Conservation (phyloP, 2,113 vertebrate genomes). For the Cricetomys ansorgei region DNA sequence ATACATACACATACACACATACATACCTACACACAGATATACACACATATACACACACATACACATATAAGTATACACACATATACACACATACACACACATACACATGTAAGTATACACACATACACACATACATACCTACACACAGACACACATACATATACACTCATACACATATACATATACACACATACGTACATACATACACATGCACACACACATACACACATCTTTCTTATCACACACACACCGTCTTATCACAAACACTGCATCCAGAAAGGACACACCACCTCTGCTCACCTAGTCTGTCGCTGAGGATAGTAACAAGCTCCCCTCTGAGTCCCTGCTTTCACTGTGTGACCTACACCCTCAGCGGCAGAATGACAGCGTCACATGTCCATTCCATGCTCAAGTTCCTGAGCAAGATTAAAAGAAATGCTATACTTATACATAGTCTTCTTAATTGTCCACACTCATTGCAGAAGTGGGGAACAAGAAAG, state of each 20-base stretch:
- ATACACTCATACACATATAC: neutral
- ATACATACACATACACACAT: neutral
- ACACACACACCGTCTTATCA: neutral
- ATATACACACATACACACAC: neutral
- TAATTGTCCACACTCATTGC: neutral
- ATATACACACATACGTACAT: neutral
- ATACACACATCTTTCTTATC: fast-evolving
- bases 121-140: no score
- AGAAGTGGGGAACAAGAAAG: neutral
- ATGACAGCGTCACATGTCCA: neutral
- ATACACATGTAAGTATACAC: neutral
- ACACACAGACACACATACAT: fast-evolving
- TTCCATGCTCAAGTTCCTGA: neutral
- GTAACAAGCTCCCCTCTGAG: neutral
- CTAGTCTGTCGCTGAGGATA: neutral
- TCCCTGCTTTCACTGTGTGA: neutral
- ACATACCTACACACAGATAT: neutral
- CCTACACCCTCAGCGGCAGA: neutral
- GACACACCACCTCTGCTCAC: neutral
- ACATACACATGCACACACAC: fast-evolving
- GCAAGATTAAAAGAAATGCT: neutral
- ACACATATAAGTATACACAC: no score
- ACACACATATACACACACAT: neutral
- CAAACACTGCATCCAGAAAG: neutral
- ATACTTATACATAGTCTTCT: neutral